Evolutionary conservation across 2,113 vertebrate genomes (phyloP).

Genomic region (Oceanodroma tethys): DNA sequence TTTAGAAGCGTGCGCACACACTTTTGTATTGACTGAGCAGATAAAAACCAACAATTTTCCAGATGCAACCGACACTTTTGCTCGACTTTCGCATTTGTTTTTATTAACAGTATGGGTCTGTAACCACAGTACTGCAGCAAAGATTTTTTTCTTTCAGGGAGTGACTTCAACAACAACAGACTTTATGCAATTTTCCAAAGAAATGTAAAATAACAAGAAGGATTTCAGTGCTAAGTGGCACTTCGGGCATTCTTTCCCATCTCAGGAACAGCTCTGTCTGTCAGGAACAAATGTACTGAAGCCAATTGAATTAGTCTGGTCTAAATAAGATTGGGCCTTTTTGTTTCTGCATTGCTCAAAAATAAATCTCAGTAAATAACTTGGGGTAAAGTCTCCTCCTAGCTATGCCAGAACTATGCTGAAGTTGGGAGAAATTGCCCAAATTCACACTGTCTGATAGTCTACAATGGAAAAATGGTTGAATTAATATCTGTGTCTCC

Average conservation of each 20-base stretch:
- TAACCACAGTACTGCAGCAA: neutral
- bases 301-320: slow-evolving; percentile 19
- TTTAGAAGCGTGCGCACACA: neutral
- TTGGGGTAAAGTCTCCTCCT: neutral
- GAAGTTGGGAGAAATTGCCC: neutral
- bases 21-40: neutral
- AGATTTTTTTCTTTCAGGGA: neutral
- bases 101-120: neutral
- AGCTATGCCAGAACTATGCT: neutral
- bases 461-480: neutral
- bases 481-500: neutral
- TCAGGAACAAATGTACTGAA: slow-evolving; percentile 10
- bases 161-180: neutral
- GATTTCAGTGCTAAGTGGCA: neutral
- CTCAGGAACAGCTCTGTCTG: neutral
- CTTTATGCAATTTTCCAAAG: neutral
- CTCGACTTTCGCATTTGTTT: neutral
- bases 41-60: neutral
- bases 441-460: neutral
- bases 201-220: neutral
- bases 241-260: neutral
- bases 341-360: neutral
- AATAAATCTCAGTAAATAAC: neutral
- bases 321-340: slow-evolving; percentile 21
- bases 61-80: neutral